Percentiles rank a stretch among this genome's conserved stretches.
Evolutionary conservation across 1,140 invertebrate species (phyloP).

Genomic region (Bombus impatiens): DNA sequence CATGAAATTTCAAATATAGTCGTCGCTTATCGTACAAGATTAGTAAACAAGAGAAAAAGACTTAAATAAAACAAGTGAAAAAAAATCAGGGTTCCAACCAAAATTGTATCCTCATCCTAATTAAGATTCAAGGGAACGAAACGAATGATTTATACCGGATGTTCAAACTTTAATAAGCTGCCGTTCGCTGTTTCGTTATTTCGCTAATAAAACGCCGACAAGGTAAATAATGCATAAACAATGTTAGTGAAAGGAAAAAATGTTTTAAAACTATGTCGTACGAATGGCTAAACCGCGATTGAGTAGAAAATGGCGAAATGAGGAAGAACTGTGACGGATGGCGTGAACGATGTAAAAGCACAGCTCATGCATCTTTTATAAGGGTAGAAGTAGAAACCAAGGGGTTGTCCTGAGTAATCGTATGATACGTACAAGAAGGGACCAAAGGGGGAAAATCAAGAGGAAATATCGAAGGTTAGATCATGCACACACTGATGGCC

Average conservation of each 20-base stretch:
- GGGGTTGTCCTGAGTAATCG: constrained; percentile 48
- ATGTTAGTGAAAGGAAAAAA: too few relatives aligned
- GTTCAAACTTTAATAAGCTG: constrained; percentile 4
- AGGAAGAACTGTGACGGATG: constrained; percentile 39
- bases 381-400: constrained; percentile 29
- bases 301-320: constrained; percentile 41
- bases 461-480: constrained; percentile 35
- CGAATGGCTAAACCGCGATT: neutral
- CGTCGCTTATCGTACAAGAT: neutral
- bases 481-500: neutral
- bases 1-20: too few relatives aligned
- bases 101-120: neutral
- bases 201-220: neutral
- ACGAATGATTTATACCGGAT: neutral
- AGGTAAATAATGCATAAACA: constrained; percentile 9
- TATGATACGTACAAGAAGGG: constrained; percentile 14
- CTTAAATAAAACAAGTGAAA: neutral
- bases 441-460: neutral
- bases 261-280: neutral
- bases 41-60: neutral
- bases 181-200: neutral
- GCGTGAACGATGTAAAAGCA: constrained; percentile 40
- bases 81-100: neutral
- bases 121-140: neutral
- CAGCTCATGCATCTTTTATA: constrained; percentile 66